These are phyloP conservation scores for Eriocheir sinensis DNA, from an alignment of 1,140 invertebrate genomes.

Conservation along the genomic window DNA sequence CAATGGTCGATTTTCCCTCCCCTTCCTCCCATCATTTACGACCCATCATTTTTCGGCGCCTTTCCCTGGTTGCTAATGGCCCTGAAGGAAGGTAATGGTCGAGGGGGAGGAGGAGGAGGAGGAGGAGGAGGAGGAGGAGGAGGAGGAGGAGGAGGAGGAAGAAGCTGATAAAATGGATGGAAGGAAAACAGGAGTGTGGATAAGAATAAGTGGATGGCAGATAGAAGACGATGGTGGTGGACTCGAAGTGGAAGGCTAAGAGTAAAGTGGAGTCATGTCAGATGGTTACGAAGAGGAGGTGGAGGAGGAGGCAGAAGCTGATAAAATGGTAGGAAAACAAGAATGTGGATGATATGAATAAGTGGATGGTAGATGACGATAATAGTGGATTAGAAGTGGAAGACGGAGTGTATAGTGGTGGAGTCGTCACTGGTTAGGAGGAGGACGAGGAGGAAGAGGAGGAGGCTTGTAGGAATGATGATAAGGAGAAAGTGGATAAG, in stretches of 20 bases:
- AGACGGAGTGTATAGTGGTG: no score
- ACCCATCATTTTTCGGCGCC: not conserved
- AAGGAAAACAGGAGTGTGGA: not conserved
- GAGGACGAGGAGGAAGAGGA: no score
- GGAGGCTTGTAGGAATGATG: no score
- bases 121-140: not conserved
- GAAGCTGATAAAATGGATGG: not conserved
- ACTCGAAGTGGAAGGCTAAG: not conserved
- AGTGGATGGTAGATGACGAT: no score
- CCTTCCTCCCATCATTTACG: not conserved
- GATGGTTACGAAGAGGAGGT: not conserved
- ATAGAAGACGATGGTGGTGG: not conserved
- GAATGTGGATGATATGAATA: no score
- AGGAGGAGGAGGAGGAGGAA: not conserved
- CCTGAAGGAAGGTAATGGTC: not conserved
- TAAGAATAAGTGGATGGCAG: not conserved
- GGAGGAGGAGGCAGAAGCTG: not conserved
- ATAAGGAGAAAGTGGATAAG: no score
- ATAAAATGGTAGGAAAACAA: no score
- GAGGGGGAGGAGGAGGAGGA: not conserved
- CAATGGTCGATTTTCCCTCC: no score
- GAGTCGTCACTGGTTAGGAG: no score
- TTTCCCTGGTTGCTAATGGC: not conserved
- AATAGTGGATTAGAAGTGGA: no score
- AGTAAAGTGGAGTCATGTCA: not conserved